phyloP scores from a whole-genome alignment of 1,140 invertebrate species.

The Drosophila bipectinata region DNA sequence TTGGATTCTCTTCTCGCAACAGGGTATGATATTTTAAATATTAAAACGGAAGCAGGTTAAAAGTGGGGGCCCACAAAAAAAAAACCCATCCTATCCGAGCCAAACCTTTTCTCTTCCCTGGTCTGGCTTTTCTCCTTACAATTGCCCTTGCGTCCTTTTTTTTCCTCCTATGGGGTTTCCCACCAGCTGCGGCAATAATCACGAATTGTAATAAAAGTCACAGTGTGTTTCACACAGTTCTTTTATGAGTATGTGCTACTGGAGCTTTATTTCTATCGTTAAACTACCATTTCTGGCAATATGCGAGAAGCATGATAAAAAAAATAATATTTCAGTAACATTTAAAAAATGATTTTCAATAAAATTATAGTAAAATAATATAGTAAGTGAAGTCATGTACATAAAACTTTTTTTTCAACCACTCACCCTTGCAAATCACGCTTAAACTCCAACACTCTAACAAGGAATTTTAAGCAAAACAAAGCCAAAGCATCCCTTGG shows the following conservation, averaged over 20 bases:
- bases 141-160: constrained; percentile 39
- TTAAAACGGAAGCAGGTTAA: constrained; percentile 49
- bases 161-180: neutral
- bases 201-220: constrained; percentile 62
- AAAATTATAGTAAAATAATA: neutral
- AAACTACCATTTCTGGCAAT: neutral
- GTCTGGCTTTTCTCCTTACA: constrained; percentile 50
- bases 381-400: no score
- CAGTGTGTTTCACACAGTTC: constrained; percentile 26
- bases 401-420: neutral
- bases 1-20: constrained; percentile 25
- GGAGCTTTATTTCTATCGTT: neutral
- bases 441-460: constrained; percentile 27
- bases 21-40: constrained; percentile 68
- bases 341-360: neutral
- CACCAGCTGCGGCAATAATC: constrained; percentile 56
- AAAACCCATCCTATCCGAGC: constrained; percentile 23
- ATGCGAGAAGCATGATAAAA: neutral
- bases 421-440: constrained; percentile 55
- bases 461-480: constrained; percentile 7
- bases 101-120: constrained; percentile 16
- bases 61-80: neutral
- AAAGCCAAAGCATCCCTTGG: constrained; percentile 10
- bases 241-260: constrained; percentile 9
- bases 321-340: neutral